Base-by-base conservation (phyloP, 2,797 vertebrate genomes). In the Miichthys miiuy region DNA sequence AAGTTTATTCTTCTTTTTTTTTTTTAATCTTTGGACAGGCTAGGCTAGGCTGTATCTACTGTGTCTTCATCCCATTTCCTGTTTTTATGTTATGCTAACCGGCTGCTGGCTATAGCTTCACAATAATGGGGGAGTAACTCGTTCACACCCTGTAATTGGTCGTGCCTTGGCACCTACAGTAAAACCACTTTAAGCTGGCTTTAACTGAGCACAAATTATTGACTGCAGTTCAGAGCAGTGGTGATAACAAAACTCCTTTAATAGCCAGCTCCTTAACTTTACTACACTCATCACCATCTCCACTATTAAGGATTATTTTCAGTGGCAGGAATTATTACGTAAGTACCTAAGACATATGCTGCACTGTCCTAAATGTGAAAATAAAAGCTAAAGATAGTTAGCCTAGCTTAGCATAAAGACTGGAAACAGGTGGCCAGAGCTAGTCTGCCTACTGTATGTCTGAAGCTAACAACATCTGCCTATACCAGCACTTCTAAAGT, bases 141-240 rank as follows among this genome's bases (percentile, higher is more conserved):
- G n/a, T 71, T 67, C 25, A 14, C 44, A 72, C 60, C 23, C 60
- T 64, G 18, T 70, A 38, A 86, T 68, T 75, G 64, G 71, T 79
- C 72, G 25, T 60, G 42, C 41, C 46, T 34, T 16, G 50, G 69
- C 46, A 60, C 70, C 27, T 57, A 41, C 44, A 57, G 67, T 63
- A 34, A 72, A 25, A 74, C 46, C 74, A 65, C 72, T 79, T 77
- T 85, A 78, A 61, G 6, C 54, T 71, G 66, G 23, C 23, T 80
- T 75, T 73, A 50, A 70, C 68, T 20, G 38, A 82, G 77, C 70
- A 23, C 3, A 30, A 78, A 90, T 85, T 83, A 79, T 47, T 58
- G 61, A 78, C 51, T 70, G 54, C 44, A 58, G 30, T 64, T 78
- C 57, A 73, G 54, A 60, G 47, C 21, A 27, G 41, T 8, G 48